phyloP scores from a whole-genome alignment of 2,113 vertebrate genomes.

The Cheirogaleus medius region DNA sequence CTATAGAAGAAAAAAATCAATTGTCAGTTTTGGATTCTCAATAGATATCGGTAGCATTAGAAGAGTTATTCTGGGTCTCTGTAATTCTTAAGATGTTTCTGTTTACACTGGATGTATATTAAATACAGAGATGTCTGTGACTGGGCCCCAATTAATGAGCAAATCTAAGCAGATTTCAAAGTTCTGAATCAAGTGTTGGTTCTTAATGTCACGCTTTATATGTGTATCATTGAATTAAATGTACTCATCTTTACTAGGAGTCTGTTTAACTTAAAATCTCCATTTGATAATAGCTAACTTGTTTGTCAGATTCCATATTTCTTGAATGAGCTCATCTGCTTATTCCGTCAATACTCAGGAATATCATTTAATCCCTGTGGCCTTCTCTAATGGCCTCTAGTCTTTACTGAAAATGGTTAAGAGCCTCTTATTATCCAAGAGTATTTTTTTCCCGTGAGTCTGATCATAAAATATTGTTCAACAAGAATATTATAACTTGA shows the following conservation, averaged over 20 bases:
- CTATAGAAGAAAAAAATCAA: background rate
- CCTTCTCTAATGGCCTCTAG: conserved; percentile 68
- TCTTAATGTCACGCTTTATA: background rate
- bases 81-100: background rate
- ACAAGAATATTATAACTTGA: conserved; percentile 66
- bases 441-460: conserved; percentile 73
- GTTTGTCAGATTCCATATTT: conserved; percentile 44
- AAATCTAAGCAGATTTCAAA: background rate
- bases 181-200: background rate
- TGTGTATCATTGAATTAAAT: background rate
- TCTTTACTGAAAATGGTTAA: conserved; percentile 81
- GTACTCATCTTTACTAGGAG: conserved; percentile 5
- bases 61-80: background rate
- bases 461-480: conserved; percentile 75
- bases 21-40: conserved; percentile 4
- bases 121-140: background rate
- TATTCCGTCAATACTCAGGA: conserved; percentile 62
- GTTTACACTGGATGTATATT: background rate
- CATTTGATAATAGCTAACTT: background rate
- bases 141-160: background rate
- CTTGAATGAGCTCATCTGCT: conserved; percentile 60
- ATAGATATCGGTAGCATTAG: background rate
- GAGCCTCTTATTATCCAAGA: conserved; percentile 57
- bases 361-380: conserved; percentile 72
- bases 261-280: background rate